Percentiles rank a stretch among this genome's conserved stretches.
These are phyloP conservation scores for Timema cristinae DNA, from an alignment of 2,888 invertebrate genomes.

Conservation along the genomic window DNA sequence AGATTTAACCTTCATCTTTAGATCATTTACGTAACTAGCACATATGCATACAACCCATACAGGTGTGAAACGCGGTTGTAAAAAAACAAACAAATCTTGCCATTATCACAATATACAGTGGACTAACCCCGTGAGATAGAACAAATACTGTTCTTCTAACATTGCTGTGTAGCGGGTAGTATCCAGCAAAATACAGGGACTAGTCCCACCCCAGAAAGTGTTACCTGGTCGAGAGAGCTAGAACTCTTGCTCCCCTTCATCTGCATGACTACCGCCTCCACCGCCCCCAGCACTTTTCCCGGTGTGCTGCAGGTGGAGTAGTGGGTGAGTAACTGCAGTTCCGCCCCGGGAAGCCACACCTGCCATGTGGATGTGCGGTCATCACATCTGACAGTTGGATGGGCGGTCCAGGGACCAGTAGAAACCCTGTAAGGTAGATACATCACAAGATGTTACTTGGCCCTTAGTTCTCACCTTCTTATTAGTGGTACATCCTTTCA, in stretches of 20 bases:
- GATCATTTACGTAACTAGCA: no score
- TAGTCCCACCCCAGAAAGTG: no score
- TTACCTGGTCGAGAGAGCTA: conserved; percentile 10
- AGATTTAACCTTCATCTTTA: no score
- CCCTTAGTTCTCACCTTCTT: no score
- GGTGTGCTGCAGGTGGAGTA: conserved; percentile 30
- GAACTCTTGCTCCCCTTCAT: conserved; percentile 47
- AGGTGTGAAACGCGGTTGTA: no score
- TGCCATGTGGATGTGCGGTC: conserved; percentile 57
- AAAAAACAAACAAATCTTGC: neutral
- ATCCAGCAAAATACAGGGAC: no score
- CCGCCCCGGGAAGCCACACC: conserved; percentile 54
- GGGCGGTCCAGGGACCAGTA: conserved; percentile 55
- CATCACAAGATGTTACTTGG: no score
- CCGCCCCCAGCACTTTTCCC: conserved; percentile 24
- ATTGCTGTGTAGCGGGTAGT: no score
- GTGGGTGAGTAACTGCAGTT: conserved; percentile 31
- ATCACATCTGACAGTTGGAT: conserved; percentile 50
- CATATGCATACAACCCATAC: neutral
- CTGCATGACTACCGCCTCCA: conserved; percentile 48
- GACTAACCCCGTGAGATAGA: no score
- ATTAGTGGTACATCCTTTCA: no score
- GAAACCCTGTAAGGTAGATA: conserved; percentile 48
- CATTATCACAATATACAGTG: no score
- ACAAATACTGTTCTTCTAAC: no score